Evolutionary conservation across 2,888 invertebrate species (phyloP), one percentile per base, ranked within the genome.

Genomic region (Coecobrya sp.): DNA sequence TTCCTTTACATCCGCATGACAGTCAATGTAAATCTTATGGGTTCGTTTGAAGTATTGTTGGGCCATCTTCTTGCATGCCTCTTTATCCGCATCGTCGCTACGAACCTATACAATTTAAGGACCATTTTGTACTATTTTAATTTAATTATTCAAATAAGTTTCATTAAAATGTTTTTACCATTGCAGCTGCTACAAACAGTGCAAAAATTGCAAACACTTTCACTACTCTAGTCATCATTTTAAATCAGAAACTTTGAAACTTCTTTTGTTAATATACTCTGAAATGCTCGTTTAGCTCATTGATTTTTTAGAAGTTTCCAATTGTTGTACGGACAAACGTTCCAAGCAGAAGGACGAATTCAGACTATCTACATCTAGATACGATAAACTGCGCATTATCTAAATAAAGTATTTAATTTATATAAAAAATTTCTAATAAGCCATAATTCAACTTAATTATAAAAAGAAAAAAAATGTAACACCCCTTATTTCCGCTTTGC

Each of bases 1-100:
- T 30, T 79, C 76, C 59, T 93, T 93, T 0, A 87, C 86, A 68
- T 93, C 93, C 49, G 90, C 93, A 70, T 93, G 93, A 25, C 93
- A 93, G 49, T 92, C 93, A 55, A 90, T 93, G 42, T 76, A 89
- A 27, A 89, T 59, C 49, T 93, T 93, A 13, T 89, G 93, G 30
- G 30, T 88, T 45, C 36, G 59, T 36, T 92, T 92, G 79, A 93
- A 93, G 70, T 93, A 91, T 42, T 49, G 76, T 10, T 79, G 30
- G 19, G 87, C 92, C 70, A 86, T 70, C 19, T 85, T 92, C 65
- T 92, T 93, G 30, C 93, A 93, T 22, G 84, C 93, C 65, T 93
- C 89, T 55, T 79, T 22, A 49, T 87, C 91, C 0, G 85, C 82
- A 65, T 85, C 84, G 0, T 81, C 65, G 19, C 55, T 36, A 36